phyloP scores from a whole-genome alignment of 2,113 vertebrate genomes.

The Etia nguti region DNA sequence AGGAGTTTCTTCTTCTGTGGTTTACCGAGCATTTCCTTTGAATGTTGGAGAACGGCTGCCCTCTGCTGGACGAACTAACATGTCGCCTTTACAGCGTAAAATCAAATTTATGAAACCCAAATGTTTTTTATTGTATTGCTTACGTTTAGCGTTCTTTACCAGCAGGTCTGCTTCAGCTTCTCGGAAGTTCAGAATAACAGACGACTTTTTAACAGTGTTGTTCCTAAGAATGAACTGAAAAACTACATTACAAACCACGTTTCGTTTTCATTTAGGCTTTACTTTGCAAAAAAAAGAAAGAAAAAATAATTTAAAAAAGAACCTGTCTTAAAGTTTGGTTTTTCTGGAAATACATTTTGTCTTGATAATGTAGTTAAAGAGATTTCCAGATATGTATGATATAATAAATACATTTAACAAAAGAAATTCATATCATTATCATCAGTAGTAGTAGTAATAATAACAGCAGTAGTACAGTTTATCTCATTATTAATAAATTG shows the following conservation, averaged over 20 bases:
- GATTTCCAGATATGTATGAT: not conserved
- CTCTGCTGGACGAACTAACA: constrained; percentile 16
- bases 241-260: not conserved
- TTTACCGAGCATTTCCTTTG: not conserved
- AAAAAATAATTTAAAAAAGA: no score
- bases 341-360: not conserved
- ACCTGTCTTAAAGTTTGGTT: not conserved
- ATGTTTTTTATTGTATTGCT: not conserved
- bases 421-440: not conserved
- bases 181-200: not conserved
- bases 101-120: not conserved
- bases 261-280: not conserved
- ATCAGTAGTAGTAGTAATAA: not conserved
- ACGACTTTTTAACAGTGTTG: not conserved
- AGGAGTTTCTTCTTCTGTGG: constrained; percentile 7
- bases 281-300: not conserved
- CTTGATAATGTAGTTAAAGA: not conserved
- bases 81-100: no score
- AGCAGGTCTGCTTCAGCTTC: not conserved
- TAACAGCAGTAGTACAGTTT: not conserved
- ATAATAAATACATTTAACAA: not conserved
- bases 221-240: not conserved
- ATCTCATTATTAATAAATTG: not conserved
- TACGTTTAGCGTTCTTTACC: not conserved
- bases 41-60: not conserved